Evolutionary conservation across 2,797 vertebrate genomes (phyloP).

Genomic region (Aulostomus chinensis): DNA sequence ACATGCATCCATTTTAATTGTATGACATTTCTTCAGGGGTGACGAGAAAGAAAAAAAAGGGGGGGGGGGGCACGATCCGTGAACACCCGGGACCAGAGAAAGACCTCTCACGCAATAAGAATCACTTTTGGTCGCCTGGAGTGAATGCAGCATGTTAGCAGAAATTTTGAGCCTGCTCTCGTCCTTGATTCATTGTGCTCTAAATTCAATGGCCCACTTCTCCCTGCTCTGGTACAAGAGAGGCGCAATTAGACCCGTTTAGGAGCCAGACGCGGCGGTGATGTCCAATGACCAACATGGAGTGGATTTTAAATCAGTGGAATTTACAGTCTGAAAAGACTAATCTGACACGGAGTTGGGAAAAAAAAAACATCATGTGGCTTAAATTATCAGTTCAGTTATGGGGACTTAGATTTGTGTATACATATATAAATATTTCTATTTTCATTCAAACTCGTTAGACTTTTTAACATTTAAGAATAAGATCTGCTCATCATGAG

Average conservation of each 20-base stretch:
- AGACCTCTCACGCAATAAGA: slow-evolving; percentile 52
- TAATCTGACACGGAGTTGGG: no score
- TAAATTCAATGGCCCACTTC: slow-evolving; percentile 65
- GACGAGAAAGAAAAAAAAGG: background rate
- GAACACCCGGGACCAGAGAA: slow-evolving; percentile 52
- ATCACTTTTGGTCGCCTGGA: slow-evolving; percentile 48
- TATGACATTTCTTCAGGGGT: slow-evolving; percentile 24
- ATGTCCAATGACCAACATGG: slow-evolving; percentile 54
- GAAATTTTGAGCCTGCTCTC: slow-evolving; percentile 64
- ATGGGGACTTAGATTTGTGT: no score
- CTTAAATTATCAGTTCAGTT: no score
- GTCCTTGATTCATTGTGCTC: slow-evolving; percentile 62
- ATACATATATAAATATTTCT: no score
- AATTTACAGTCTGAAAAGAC: slow-evolving; percentile 12
- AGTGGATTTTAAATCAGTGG: slow-evolving; percentile 34
- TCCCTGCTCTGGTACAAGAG: slow-evolving; percentile 50
- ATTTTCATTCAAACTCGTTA: no score
- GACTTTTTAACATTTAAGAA: no score
- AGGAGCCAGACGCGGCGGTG: slow-evolving; percentile 48
- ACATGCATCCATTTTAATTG: no score
- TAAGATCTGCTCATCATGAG: no score
- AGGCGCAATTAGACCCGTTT: slow-evolving; percentile 68
- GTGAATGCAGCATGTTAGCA: slow-evolving; percentile 51
- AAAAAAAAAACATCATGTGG: no score
- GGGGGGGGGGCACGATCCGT: slow-evolving; percentile 17